phyloP scores from a whole-genome alignment of 2,888 invertebrate genomes.

The Orthosia incerta region DNA sequence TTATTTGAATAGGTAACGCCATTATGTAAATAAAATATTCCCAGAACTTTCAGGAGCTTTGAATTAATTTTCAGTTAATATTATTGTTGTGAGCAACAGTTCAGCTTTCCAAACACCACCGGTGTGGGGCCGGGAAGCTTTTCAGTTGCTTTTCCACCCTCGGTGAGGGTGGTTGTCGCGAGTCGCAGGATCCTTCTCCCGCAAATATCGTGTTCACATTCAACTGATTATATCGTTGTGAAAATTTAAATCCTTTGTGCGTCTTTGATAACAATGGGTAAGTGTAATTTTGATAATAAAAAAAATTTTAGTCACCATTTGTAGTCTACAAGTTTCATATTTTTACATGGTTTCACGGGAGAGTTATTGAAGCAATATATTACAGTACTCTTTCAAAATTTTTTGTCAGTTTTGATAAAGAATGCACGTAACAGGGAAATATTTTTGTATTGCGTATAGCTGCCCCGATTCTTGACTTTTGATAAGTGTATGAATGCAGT shows the following conservation, averaged over 20 bases:
- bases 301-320: neutral
- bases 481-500: slow-evolving; percentile 29
- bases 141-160: slow-evolving; percentile 67
- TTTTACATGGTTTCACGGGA: neutral
- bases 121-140: slow-evolving; percentile 2
- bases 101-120: slow-evolving; percentile 19
- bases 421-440: neutral
- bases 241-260: neutral
- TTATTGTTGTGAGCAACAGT: slow-evolving; percentile 33
- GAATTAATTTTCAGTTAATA: slow-evolving; percentile 21
- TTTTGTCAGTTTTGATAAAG: slow-evolving; percentile 13
- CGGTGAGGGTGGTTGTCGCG: slow-evolving; percentile 62
- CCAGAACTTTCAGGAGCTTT: neutral
- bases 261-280: slow-evolving; percentile 38
- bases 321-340: neutral
- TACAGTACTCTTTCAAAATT: neutral
- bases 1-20: neutral
- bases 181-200: neutral
- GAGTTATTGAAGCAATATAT: slow-evolving; percentile 47
- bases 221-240: neutral
- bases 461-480: slow-evolving; percentile 11
- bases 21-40: neutral
- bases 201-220: slow-evolving; percentile 27
- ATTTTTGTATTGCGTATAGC: slow-evolving; percentile 17
- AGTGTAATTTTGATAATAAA: neutral